Evolutionary conservation across 2,888 invertebrate species (phyloP), one percentile per base, ranked within the genome.

Genomic region (Adelphocoris suturalis): DNA sequence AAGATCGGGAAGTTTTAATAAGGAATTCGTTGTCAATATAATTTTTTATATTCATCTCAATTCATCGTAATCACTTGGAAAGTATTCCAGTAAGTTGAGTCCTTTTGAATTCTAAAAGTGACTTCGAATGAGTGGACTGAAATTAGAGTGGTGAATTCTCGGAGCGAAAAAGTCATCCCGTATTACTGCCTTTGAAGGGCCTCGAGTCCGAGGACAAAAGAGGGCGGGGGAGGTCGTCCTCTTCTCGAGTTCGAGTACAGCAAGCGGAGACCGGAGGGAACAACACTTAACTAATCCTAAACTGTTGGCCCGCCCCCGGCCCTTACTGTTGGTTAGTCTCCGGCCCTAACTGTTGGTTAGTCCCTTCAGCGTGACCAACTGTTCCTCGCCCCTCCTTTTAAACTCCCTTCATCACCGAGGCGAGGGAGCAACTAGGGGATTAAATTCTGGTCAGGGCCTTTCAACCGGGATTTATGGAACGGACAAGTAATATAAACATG

Each of bases 381-480:
- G 85, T 55, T 85, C 46, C 85, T n/a, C n/a, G 13, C 57, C 47
- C 57, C 27, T 16, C 57, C 57, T 52, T 85, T 85, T 23, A 85
- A 85, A 85, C 61, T 85, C 85, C 57, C 85, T 82, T 48, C 85
- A 28, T 61, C 57, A 37, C 85, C 19, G 16, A 13, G 57, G 27
- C 52, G 52, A 52, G 82, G 23, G 81, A 46, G 13, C 55, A 52
- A 27, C 23, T 37, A n/a, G 57, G 57, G 55, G 85, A 85, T 85
- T 85, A 57, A 85, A 85, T 85, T 85, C 85, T 85, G 85, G 85
- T 85, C 85, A 85, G 85, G 85, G 57, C 85, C 85, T 85, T 85
- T 85, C 85, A 85, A 46, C 85, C 57, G 85, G 85, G 85, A 85
- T 85, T 85, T 85, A 85, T 85, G 61, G 85, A 85, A 85, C 61